These are phyloP conservation scores for Hafferia zeledoni DNA, from an alignment of 2,797 vertebrate species.

Conservation along the genomic window DNA sequence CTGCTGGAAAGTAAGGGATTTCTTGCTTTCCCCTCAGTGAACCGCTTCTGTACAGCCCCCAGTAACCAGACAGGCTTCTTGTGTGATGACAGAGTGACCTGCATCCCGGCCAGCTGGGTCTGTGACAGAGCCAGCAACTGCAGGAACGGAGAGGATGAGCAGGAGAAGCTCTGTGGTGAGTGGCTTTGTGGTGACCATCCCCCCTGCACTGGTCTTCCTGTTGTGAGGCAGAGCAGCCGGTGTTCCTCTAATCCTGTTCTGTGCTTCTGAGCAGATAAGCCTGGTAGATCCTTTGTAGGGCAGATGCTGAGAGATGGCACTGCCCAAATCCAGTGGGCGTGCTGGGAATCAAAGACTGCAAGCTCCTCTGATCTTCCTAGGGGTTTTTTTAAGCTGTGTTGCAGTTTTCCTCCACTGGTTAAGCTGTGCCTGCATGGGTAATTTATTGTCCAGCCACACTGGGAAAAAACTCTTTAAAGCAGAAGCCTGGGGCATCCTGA, in stretches of 20 bases:
- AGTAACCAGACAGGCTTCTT: slow-evolving; percentile 78
- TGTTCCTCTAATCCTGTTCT: not conserved
- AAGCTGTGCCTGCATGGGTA: not conserved
- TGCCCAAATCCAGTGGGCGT: not conserved
- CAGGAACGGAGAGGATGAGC: slow-evolving; percentile 74
- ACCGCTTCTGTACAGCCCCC: slow-evolving; percentile 58
- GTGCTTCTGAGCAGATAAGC: not conserved
- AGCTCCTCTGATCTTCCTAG: not conserved
- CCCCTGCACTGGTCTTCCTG: rapidly evolving
- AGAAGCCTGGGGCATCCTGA: not conserved
- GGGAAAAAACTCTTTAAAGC: not conserved
- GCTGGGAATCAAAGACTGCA: not conserved
- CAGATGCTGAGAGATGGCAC: not conserved
- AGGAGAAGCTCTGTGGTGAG: slow-evolving; percentile 77
- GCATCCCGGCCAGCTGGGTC: slow-evolving; percentile 75
- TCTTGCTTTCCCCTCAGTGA: slow-evolving; percentile 38
- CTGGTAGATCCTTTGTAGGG: not conserved
- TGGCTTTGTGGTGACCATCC: not conserved
- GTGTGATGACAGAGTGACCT: slow-evolving; percentile 72
- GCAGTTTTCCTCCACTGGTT: not conserved
- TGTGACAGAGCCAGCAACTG: slow-evolving; percentile 72
- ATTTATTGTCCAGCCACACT: not conserved
- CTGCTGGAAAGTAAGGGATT: not conserved
- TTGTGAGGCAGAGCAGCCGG: not conserved
- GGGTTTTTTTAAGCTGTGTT: not conserved